Evolutionary conservation across 2,888 invertebrate genomes (phyloP).

Genomic region (Cheiracanthium punctorium): DNA sequence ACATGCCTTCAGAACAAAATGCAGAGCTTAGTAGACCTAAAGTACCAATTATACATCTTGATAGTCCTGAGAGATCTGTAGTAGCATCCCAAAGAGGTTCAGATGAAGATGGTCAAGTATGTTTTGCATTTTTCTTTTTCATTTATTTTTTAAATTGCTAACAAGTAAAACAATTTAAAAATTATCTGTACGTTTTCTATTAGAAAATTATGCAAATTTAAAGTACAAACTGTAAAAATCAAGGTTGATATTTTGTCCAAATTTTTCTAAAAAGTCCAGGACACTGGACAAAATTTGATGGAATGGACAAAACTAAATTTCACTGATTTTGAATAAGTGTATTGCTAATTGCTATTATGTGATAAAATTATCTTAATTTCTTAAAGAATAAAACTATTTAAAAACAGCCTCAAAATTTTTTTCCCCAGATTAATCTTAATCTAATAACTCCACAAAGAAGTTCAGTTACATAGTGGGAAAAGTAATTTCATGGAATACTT

Average conservation of each 20-base stretch:
- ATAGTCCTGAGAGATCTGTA: conserved; percentile 1
- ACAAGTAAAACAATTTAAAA: neutral
- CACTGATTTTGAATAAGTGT: no score
- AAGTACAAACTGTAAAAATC: neutral
- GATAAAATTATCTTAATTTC: no score
- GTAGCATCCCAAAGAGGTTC: neutral
- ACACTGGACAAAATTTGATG: no score
- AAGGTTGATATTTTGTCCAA: neutral
- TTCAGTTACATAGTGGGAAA: no score
- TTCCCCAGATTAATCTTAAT: no score
- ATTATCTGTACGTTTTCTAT: no score
- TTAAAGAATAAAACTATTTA: no score
- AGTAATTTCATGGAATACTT: no score
- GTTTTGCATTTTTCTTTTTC: neutral
- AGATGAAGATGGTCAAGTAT: conserved; percentile 48
- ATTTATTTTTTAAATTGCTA: neutral
- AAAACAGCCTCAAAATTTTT: no score
- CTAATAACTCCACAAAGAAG: no score
- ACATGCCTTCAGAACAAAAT: neutral
- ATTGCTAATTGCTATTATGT: no score
- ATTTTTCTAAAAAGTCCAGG: no score
- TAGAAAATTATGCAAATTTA: neutral
- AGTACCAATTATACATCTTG: neutral
- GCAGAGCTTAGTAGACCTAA: neutral
- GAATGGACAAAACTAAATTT: neutral